Evolutionary conservation across 2,113 vertebrate species (phyloP), one percentile per base, ranked within the genome.

Genomic region (Trinectes maculatus): DNA sequence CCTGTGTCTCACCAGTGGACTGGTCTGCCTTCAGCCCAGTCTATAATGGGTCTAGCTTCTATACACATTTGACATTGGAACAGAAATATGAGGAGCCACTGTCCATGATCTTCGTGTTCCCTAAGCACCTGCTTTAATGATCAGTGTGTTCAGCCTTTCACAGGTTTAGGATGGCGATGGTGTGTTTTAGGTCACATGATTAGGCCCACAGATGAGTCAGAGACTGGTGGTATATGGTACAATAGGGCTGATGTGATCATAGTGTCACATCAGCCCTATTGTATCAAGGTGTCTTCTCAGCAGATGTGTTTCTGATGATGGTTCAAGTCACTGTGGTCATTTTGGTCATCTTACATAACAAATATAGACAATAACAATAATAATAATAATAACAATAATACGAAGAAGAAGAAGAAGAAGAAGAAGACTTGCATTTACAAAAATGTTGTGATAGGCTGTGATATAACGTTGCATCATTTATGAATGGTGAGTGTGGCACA

Each of bases 381-480:
- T n/a, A n/a, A n/a, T n/a, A n/a, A n/a, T n/a, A n/a, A n/a, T n/a
- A n/a, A n/a, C n/a, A n/a, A n/a, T n/a, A n/a, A n/a, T n/a, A n/a
- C n/a, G n/a, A n/a, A n/a, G n/a, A n/a, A n/a, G n/a, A n/a, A n/a
- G n/a, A n/a, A n/a, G n/a, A n/a, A n/a, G n/a, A n/a, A n/a, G n/a
- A n/a, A n/a, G n/a, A n/a, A n/a, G 43, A 46, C 44, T 25, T 48
- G 12, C 24, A 15, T 21, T 12, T 12, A 21, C n/a, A 48, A 7
- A n/a, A 18, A 6, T 25, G 25, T 58, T 42, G n/a, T 16, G 13
- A 8, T 5, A 3, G 16, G 15, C 54, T 51, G 18, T 37, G 37
- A 57, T 36, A n/a, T n/a, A n/a, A n/a, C 58, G 58, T 85, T 80
- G 82, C 87, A 69, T 85, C 80, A 88, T 52, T 86, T 82, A 85